Percentiles rank a stretch among this genome's conserved stretches.
These are phyloP conservation scores for Brachymystax lenok DNA, from an alignment of 2,797 vertebrate species.

Conservation along the genomic window DNA sequence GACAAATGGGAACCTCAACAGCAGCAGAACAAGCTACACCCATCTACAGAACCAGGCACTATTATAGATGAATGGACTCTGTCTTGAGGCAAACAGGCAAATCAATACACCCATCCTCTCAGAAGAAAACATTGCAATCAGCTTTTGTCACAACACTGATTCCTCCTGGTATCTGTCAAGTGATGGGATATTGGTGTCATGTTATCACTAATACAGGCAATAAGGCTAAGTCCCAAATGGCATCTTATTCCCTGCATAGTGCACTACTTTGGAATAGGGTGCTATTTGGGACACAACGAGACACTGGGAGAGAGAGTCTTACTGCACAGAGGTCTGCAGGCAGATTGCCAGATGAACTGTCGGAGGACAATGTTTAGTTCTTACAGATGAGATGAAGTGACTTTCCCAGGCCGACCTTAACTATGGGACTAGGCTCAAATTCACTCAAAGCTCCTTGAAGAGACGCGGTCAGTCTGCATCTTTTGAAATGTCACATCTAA, in stretches of 20 bases:
- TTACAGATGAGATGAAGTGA: constrained; percentile 21
- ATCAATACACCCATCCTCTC: constrained; percentile 5
- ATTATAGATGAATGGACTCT: background rate
- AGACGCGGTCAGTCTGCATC: background rate
- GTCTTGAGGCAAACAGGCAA: background rate
- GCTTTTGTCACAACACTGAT: constrained; percentile 16
- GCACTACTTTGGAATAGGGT: no score
- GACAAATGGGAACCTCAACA: background rate
- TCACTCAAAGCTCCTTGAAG: background rate
- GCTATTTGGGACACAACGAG: background rate
- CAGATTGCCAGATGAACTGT: constrained; percentile 28
- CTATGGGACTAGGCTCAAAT: background rate
- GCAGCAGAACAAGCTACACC: background rate
- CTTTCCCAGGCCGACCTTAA: constrained; percentile 19
- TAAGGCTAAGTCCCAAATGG: background rate
- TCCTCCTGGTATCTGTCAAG: background rate
- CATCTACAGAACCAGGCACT: background rate
- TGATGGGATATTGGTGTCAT: constrained; percentile 16
- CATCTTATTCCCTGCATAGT: no score
- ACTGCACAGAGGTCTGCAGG: constrained; percentile 20
- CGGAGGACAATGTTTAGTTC: background rate
- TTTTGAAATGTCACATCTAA: background rate
- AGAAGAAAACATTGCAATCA: constrained; percentile 2
- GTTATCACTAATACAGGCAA: constrained; percentile 27
- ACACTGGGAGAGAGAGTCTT: constrained; percentile 10